Base-by-base conservation (phyloP, 2,797 vertebrate genomes). In the Champsocephalus gunnari region DNA sequence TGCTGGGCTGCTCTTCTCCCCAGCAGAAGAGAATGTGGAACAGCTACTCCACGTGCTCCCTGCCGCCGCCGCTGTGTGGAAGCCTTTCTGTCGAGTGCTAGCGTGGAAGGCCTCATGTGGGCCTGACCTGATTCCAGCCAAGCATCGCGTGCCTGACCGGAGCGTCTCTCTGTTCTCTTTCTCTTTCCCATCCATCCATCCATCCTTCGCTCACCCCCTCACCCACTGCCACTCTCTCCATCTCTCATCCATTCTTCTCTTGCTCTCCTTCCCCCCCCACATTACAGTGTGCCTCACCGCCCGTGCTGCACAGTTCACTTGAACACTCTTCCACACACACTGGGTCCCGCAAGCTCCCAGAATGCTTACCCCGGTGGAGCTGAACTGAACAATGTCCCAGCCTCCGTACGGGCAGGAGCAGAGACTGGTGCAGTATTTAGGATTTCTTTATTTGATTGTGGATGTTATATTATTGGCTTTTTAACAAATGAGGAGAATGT, bases 91-190 rank as follows among this genome's bases (percentile, higher is more conserved):
- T 66, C 64, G 34, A 48, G 69, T 69, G 85, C 67, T 72, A 71
- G 85, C 3, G 76, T 79, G 84, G 75, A 87, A 86, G 84, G 88
- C 87, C 87, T 88, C 79, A 65, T 88, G 85, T 89, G 91, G 85
- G 85, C 79, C 88, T 94, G 94, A 94, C 93, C 93, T 93, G 92
- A 91, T 94, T 95, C 90, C 79, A 89, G 84, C 86, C 76, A 71
- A 86, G 90, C 90, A 91, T 94, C 66, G 92, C 87, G 85, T 93
- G 92, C 90, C 85, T 87, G 89, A 86, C 88, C 87, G 76, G 78
- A 77, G 87, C 71, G 43, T 88, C 82, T 87, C 80, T 89, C 82
- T 88, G 81, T 82, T 80, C 85, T 79, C 60, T 73, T 54, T 73
- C 80, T 75, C 76, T 83, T 69, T 66, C 32, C 69, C 75, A 61